A percentile compares a stretch with the other conserved stretches of the same genome.
These are phyloP conservation scores for Ochotona princeps DNA, from an alignment of 2,113 vertebrate genomes.

Conservation along the genomic window DNA sequence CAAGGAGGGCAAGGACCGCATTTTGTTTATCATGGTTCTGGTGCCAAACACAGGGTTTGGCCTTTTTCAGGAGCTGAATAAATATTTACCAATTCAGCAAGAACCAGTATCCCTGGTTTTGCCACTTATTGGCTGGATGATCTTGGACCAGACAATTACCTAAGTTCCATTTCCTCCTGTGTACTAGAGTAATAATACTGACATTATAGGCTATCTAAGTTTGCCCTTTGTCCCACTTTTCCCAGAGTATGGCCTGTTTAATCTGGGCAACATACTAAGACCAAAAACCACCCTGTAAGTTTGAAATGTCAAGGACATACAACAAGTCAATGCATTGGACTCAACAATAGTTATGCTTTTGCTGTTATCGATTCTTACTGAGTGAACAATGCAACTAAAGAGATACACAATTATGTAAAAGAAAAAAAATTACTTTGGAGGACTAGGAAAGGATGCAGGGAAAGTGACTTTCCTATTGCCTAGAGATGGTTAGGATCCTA, in stretches of 20 bases:
- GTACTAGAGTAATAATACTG: background rate
- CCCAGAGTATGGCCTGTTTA: background rate
- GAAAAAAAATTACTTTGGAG: constrained; percentile 46
- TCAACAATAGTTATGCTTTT: constrained; percentile 37
- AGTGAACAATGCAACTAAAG: constrained; percentile 17
- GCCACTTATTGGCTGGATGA: background rate
- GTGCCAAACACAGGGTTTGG: background rate
- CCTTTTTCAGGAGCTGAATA: background rate
- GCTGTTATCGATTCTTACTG: background rate
- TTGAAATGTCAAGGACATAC: background rate
- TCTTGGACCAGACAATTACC: background rate
- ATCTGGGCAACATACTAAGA: constrained; percentile 9
- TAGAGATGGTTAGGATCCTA: background rate
- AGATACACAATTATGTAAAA: background rate
- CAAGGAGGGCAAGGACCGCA: background rate
- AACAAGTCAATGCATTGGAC: background rate
- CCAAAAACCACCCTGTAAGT: background rate
- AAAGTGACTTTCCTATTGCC: background rate
- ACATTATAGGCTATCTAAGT: background rate
- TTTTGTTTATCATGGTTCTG: background rate
- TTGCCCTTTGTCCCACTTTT: background rate
- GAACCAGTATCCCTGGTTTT: constrained; percentile 19
- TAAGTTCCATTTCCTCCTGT: background rate
- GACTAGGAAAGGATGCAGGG: background rate
- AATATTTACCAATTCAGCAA: background rate